phyloP scores from a whole-genome alignment of 2,113 vertebrate genomes.

The Hippocampus zosterae region DNA sequence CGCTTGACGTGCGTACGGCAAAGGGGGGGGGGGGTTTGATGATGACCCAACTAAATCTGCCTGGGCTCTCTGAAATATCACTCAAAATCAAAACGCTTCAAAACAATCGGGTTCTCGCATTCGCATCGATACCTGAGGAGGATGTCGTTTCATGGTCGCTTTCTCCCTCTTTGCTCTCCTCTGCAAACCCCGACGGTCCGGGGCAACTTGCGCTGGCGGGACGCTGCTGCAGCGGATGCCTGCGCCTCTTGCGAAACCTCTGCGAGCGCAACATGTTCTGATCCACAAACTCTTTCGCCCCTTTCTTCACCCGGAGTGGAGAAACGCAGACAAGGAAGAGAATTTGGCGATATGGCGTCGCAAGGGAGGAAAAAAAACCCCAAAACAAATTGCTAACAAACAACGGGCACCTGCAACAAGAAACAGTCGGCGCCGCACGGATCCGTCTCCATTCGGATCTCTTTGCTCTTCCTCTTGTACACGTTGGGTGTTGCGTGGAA shows the following conservation, averaged over 20 bases:
- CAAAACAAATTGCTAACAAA: too few relatives aligned
- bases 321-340: background rate
- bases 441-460: constrained; percentile 92
- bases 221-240: constrained; percentile 60
- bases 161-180: constrained; percentile 84
- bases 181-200: constrained; percentile 64
- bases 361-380: too few relatives aligned
- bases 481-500: constrained; percentile 96
- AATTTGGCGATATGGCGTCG: too few relatives aligned
- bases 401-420: constrained; percentile 81
- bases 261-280: constrained; percentile 86
- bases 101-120: background rate
- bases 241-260: constrained; percentile 80
- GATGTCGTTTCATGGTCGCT: constrained; percentile 95
- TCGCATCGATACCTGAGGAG: constrained; percentile 80
- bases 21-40: too few relatives aligned
- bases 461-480: constrained; percentile 94
- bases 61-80: too few relatives aligned
- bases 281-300: constrained; percentile 93
- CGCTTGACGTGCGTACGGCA: too few relatives aligned
- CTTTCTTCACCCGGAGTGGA: constrained; percentile 76
- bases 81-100: background rate
- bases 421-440: constrained; percentile 95
- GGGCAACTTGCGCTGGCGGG: constrained; percentile 75
- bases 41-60: too few relatives aligned